phyloP scores from a whole-genome alignment of 2,113 vertebrate genomes.

The Chamaetylas fuelleborni region DNA sequence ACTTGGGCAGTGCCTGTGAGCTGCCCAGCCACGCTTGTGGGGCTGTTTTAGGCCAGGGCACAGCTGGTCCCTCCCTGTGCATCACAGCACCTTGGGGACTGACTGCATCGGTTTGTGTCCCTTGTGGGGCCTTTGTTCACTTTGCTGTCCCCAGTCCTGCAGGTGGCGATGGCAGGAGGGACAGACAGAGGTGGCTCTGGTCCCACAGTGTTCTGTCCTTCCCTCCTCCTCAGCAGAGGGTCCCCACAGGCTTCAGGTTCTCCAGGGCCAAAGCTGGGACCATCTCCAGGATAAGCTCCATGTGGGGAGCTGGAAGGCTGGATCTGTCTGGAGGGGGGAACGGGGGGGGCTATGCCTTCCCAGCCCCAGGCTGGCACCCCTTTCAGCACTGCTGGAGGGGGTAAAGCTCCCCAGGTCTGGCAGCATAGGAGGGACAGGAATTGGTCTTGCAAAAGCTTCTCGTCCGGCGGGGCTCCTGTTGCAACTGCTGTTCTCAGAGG shows the following conservation, averaged over 20 bases:
- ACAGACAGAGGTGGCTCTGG: rapidly evolving
- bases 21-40: neutral
- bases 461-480: rapidly evolving
- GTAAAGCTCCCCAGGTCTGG: neutral
- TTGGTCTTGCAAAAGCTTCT: neutral
- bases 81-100: rapidly evolving
- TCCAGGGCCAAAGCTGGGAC: neutral
- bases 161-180: rapidly evolving
- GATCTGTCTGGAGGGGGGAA: neutral
- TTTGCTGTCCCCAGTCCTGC: neutral
- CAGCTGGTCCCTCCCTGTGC: rapidly evolving
- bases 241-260: neutral
- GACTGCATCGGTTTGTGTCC: rapidly evolving
- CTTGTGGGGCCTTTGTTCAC: neutral
- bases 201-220: rapidly evolving
- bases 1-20: neutral
- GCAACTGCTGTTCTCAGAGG: neutral
- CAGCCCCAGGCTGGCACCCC: rapidly evolving
- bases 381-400: rapidly evolving
- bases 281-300: rapidly evolving
- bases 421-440: neutral
- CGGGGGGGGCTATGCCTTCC: neutral
- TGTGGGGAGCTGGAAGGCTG: neutral
- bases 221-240: neutral
- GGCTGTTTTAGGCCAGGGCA: neutral